Base-by-base conservation (phyloP, 2,797 vertebrate species). In the Enteromius unitaeniatus region DNA sequence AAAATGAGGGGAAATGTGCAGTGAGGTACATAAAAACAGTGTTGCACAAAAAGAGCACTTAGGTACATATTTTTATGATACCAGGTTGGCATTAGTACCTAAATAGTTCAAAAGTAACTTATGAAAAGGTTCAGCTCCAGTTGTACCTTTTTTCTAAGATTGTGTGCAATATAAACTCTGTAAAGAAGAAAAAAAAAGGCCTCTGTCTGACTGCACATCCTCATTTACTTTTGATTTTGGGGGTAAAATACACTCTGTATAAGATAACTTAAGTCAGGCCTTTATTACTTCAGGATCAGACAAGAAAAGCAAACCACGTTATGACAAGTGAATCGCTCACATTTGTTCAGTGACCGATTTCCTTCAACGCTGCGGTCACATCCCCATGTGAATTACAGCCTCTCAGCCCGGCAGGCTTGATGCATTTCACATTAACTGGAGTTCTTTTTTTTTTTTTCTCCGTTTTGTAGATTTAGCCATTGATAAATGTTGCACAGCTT, bases 401-500 rank as follows among this genome's bases (percentile, higher is more conserved):
- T 64, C 40, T 73, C 79, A 13, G 40, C 55, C 55, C 40, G 9
- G 53, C 23, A 42, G 68, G 55, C 73, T 62, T 62, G 19, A 62
- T 47, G 45, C 47, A 26, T 64, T 82, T 74, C 69, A 19, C 69
- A 51, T 58, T 64, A 64, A 74, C 42, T 40, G 11, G 5, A 40
- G 42, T 21, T 62, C 7, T 34, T 73, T 74, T 45, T 28, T 55
- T 42, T 76, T 26, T 40, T n/a, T 62, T 45, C n/a, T 64, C 21
- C 11, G 34, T 58, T 79, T 60, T 42, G 70, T 67, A 83, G 82
- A 84, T 88, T 78, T 87, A 83, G 82, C 81, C 69, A 74, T 81
- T 93, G 89, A 92, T 91, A 86, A 92, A 94, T 93, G 77, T 87
- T 40, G 1, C 84, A 88, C 85, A 83, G 88, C 91, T 86, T 84